Base-by-base conservation (phyloP, 2,797 vertebrate genomes). In the Heteromormyrus szaboi region DNA sequence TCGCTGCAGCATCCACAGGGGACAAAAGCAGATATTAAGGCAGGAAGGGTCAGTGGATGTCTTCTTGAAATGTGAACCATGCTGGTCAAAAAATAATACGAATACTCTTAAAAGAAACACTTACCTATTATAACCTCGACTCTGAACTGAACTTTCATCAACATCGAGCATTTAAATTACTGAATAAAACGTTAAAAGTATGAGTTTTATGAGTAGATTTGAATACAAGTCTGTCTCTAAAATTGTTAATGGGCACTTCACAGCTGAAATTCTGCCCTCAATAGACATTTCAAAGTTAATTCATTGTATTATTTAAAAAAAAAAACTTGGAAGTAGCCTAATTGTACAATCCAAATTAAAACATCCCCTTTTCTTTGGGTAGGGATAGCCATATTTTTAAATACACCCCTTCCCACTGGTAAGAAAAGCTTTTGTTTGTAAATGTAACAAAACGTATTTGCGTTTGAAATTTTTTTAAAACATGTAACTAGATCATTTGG, bases 1-100 rank as follows among this genome's bases (percentile, higher is more conserved):
- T 14, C n/a, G 86, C 59, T 65, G 41, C 22, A 46, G 53, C 84
- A 87, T 89, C 84, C 88, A 46, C 56, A 51, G 68, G 11, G 81
- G 29, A 79, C 44, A 37, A 44, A 46, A 85, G 19, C 56, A 54
- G 48, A 19, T 50, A 86, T 19, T n/a, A 54, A 19, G 65, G 44
- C 33, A 11, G 50, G 54, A 79, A 29, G 29, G 51, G 33, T 33
- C 44, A 44, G 25, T 44, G 33, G 33, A 41, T 56, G 41, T 22
- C 22, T 53, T 53, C 44, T 85, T 48, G 50, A 53, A 25, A 25
- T 59, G 17, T 17, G 51, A 37, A 22, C 2, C 6, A 2, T 59
- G 85, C 4, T 59, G 33, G 19, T 59, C 25, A 12, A 59, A 44
- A 22, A 22, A 44, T 62, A 54, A 87, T 59, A 33, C 29, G 83